Evolutionary conservation across 2,113 vertebrate genomes (phyloP).

Genomic region (Gavialis gangeticus): DNA sequence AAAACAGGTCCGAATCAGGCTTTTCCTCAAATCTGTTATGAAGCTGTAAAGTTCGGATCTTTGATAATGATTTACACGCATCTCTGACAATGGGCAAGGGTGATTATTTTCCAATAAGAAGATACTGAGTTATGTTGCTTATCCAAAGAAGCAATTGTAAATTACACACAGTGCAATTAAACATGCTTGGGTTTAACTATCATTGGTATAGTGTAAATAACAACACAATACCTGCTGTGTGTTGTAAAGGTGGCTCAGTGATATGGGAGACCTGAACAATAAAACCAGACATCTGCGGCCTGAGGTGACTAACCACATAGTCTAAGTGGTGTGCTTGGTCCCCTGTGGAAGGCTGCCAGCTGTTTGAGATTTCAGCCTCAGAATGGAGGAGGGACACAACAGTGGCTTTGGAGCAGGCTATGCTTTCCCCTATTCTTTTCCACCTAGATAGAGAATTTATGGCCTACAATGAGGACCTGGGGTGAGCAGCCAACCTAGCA

Average conservation of each 20-base stretch:
- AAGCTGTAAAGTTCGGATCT: background rate
- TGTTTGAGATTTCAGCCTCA: constrained; percentile 30
- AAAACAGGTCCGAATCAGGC: background rate
- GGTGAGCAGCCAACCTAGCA: background rate
- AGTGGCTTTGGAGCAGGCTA: background rate
- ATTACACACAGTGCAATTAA: constrained; percentile 19
- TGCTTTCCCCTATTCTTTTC: background rate
- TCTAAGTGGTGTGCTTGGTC: constrained; percentile 26
- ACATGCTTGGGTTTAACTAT: constrained; percentile 34
- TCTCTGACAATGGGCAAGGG: constrained; percentile 18
- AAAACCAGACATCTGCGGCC: constrained; percentile 73
- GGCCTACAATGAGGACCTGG: background rate
- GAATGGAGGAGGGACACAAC: background rate
- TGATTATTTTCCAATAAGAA: background rate
- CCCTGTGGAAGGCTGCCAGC: constrained; percentile 67
- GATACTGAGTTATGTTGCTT: background rate
- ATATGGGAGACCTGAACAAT: constrained; percentile 70
- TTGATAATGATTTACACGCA: background rate
- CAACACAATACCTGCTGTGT: constrained; percentile 48
- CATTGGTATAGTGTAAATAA: constrained; percentile 36
- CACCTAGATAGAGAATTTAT: background rate
- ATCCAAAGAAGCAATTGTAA: constrained; percentile 47
- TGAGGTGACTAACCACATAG: constrained; percentile 36
- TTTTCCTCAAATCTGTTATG: background rate
- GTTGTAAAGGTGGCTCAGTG: constrained; percentile 79